Conservation (phyloP, 1,140 invertebrate species). For the Linepithema humile region DNA sequence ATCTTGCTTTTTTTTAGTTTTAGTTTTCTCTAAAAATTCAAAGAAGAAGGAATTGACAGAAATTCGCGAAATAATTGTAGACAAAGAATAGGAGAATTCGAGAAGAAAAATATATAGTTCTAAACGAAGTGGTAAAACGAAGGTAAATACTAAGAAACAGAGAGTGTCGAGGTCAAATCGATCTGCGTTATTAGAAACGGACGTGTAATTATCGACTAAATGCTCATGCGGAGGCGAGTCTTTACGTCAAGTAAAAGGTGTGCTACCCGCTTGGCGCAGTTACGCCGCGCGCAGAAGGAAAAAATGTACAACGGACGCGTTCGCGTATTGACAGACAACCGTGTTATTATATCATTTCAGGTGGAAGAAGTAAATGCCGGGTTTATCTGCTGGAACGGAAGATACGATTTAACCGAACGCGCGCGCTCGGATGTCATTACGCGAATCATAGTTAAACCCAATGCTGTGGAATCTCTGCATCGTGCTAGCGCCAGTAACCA, state of each 20-base stretch:
- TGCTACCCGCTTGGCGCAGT: not conserved
- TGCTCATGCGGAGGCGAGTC: not conserved
- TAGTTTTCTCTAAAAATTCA: not conserved
- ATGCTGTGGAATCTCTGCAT: slow-evolving; percentile 50
- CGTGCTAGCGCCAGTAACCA: slow-evolving; percentile 55
- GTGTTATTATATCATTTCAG: slow-evolving; percentile 66
- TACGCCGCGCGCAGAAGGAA: not conserved
- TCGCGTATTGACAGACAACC: slow-evolving; percentile 37
- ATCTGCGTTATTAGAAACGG: slow-evolving; percentile 29
- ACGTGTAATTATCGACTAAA: slow-evolving; percentile 62
- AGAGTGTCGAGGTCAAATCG: slow-evolving; percentile 39
- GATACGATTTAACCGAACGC: slow-evolving; percentile 54
- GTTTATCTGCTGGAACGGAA: slow-evolving; percentile 61
- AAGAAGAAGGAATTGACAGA: not conserved
- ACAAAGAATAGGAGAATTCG: not conserved
- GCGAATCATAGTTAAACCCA: slow-evolving; percentile 43
- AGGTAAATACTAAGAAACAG: slow-evolving; percentile 14
- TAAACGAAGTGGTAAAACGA: not conserved
- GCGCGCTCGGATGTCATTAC: slow-evolving; percentile 62
- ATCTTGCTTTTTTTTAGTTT: not conserved
- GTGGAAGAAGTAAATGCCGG: slow-evolving; percentile 51
- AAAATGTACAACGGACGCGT: slow-evolving; percentile 35
- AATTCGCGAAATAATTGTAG: not conserved
- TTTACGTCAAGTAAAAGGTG: not conserved
- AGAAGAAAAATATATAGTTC: not conserved